Evolutionary conservation across 92 coral and sea anemone species (phyloP), one percentile per base, ranked within the genome.

Genomic region (Metridium senile): DNA sequence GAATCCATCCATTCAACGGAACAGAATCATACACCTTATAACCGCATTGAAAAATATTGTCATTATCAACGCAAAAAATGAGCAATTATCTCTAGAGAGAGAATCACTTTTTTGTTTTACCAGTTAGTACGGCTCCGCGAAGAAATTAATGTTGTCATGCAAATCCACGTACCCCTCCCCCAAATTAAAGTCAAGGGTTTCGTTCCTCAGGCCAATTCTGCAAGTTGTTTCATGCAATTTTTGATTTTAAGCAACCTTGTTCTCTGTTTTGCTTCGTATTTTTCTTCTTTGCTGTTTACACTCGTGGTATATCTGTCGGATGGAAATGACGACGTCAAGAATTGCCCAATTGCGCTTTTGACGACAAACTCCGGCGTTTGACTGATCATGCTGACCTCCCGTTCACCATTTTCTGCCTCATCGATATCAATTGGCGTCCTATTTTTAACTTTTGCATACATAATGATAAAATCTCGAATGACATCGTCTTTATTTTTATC

Each of bases 301-400:
- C 68, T 81, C 16, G 43, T 35, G 59, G 68, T 33, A 27, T 53
- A 33, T 76, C 71, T 81, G 66, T 74, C 90, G 1, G 88, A 75
- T 9, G 93, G 93, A 72, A 91, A 89, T n/a, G 86, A 84, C 23
- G 75, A 59, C 18, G 89, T 85, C 1, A 91, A 53, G 46, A 91
- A 91, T 64, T 91, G 91, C 27, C 97, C 97, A 39, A 91, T 89
- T 18, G 93, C 93, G 62, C 97, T 91, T 53, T 91, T 91, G 26
- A 92, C 86, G 1, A 92, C 93, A 28, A 92, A 71, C 76, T 89
- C 93, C 0, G 97, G 97, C 20, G 93, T 84, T 9, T 84, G 70
- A 28, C 97, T 92, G 27, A 89, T 71, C 97, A 92, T 92, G 22
- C 88, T 83, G 9, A 76, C 89, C 3, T 85, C 80, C 26, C 58